phyloP scores from a whole-genome alignment of 2,797 vertebrate genomes.

The Todus mexicanus region DNA sequence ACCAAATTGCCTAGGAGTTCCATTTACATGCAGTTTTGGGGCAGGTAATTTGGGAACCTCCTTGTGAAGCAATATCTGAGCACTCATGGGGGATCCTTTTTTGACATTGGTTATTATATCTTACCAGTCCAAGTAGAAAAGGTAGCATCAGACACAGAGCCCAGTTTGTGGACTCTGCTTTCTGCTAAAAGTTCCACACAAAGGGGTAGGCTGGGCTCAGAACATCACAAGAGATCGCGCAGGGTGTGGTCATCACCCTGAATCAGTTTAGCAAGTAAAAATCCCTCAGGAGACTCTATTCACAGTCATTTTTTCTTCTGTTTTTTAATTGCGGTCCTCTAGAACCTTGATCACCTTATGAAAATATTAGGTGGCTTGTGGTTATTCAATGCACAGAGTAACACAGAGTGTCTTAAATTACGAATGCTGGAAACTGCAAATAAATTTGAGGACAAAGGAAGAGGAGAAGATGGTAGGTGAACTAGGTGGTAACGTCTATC shows the following conservation, averaged over 20 bases:
- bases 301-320: neutral
- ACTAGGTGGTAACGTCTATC: neutral
- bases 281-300: neutral
- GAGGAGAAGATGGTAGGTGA: neutral
- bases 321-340: neutral
- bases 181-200: neutral
- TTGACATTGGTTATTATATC: neutral
- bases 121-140: neutral
- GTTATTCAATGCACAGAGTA: accelerated
- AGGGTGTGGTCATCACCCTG: neutral
- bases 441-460: neutral
- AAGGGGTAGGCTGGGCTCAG: neutral
- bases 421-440: neutral
- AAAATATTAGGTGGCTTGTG: neutral
- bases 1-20: neutral
- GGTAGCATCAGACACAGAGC: neutral
- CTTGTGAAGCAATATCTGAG: neutral
- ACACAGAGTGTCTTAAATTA: neutral
- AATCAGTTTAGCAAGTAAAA: neutral
- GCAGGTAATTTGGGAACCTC: neutral
- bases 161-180: neutral
- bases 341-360: neutral
- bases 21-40: neutral
- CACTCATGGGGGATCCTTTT: neutral
- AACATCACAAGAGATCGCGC: accelerated